A percentile compares a stretch with the other conserved stretches of the same genome.
phyloP scores from a whole-genome alignment of 1,140 invertebrate genomes.

The Pararge aegeria region DNA sequence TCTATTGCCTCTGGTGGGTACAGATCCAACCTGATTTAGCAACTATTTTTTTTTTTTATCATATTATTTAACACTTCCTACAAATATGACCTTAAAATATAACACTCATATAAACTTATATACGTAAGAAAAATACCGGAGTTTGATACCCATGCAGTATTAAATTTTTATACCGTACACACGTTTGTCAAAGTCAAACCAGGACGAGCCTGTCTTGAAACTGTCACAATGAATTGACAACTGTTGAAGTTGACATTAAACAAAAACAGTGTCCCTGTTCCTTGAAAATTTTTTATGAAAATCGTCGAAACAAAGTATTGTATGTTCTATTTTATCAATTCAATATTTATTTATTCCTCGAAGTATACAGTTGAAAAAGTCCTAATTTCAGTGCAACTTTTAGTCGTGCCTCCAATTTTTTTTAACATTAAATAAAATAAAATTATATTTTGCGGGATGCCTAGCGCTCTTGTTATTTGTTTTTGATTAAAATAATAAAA shows the following conservation, averaged over 20 bases:
- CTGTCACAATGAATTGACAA: too few relatives aligned
- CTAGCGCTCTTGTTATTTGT: slow-evolving; percentile 17
- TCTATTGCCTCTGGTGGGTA: too few relatives aligned
- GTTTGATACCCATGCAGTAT: too few relatives aligned
- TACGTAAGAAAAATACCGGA: too few relatives aligned
- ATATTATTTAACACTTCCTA: too few relatives aligned
- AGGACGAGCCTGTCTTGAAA: too few relatives aligned
- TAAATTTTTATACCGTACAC: too few relatives aligned
- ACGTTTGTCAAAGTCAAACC: too few relatives aligned
- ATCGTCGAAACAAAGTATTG: slow-evolving; percentile 41
- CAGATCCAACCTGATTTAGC: too few relatives aligned
- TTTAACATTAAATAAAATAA: slow-evolving; percentile 33
- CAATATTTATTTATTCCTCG: neutral
- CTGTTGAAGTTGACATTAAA: slow-evolving; percentile 47
- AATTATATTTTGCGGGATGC: slow-evolving; percentile 22
- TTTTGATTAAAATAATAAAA: slow-evolving; percentile 25
- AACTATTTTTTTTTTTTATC: too few relatives aligned
- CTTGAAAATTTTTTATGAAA: slow-evolving; percentile 64
- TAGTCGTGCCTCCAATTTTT: slow-evolving; percentile 37
- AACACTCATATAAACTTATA: too few relatives aligned
- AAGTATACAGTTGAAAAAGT: neutral
- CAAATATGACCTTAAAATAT: too few relatives aligned
- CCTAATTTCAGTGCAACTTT: slow-evolving; percentile 29
- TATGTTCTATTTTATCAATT: slow-evolving; percentile 2
- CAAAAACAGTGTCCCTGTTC: slow-evolving; percentile 63